Base-by-base conservation (phyloP, 2,888 invertebrate genomes). In the Rhorus exstirpatorius region DNA sequence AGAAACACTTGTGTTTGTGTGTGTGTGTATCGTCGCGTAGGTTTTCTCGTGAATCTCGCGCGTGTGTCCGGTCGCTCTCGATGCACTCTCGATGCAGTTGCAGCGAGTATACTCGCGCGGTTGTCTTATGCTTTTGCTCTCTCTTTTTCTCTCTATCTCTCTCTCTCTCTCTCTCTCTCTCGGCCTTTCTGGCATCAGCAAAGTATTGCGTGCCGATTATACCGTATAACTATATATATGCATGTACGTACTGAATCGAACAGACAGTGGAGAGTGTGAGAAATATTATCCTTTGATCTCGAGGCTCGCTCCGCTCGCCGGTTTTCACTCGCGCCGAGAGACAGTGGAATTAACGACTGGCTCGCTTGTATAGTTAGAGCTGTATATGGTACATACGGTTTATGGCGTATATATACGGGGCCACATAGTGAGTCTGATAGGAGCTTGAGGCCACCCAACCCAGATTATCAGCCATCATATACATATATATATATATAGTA, bases 211-310 rank as follows among this genome's bases (percentile, higher is more conserved):
- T 89, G 88, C 86, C 88, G 89, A 89, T 90, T 89, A 90, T 87
- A 86, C 87, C 85, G 88, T 88, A 86, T 31, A 53, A 10, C 14
- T 51, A 24, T 51, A 63, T 55, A 53, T 72, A 68, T 41, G n/a
- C 21, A 38, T n/a, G 68, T 53, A 38, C 19, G 68, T 44, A 38
- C 61, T 4, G 61, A 58, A 74, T 35, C 26, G 21, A 81, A 72
- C 63, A 38, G 81, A 78, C 46, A 51, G 61, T 24, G 78, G 86
- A 83, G 89, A 84, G 87, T 89, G 88, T 87, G 89, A 90, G 89
- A 91, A 90, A 89, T 90, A 90, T 90, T 90, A 91, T 91, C 89
- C 90, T 90, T 90, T 89, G 89, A 90, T 91, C 90, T 90, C 80
- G 86, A 84, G 83, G 87, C 70, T 38, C 81, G 78, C 70, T 67